Base-by-base conservation (phyloP, 2,797 vertebrate genomes). In the Adelosebastes latens region DNA sequence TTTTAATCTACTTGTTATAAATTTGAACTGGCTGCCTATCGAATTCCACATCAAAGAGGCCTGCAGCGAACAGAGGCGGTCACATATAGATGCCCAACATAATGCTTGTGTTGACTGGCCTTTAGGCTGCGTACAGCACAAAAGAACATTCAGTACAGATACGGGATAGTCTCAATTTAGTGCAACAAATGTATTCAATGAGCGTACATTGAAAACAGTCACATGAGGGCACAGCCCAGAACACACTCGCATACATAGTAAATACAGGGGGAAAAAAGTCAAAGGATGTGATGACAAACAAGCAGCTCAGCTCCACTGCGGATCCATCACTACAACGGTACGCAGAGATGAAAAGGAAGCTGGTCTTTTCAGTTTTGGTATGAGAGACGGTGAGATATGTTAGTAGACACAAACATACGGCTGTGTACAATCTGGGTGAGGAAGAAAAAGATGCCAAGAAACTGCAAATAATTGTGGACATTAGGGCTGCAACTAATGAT, bases 241-340 rank as follows among this genome's bases (percentile, higher is more conserved):
- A 32, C 53, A 52, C 29, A 14, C 31, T n/a, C 22, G 29, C 53
- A 62, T 9, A 34, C 34, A 11, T 34, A 11, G n/a, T n/a, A n/a
- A 32, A 8, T 16, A 27, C n/a, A 24, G 31, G 24, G 29, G 6
- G 1, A 49, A 16, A 69, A 39, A 77, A 71, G 62, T 60, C 13
- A 75, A 22, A 75, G 24, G 9, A 32, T 63, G 63, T 71, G 36
- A 39, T 39, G 60, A 24, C 11, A 87, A 87, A 86, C 70, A 77
- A 34, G 80, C 67, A 31, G 53, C 70, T 78, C 27, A 29, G 72
- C 53, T 73, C 22, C 39, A 42, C 70, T 36, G 58, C 42, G 58
- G 31, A 88, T 92, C 85, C 70, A 90, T 92, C 85, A 82, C 39
- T 27, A 56, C 27, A 74, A 27, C 3, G 29, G 83, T 58, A 88